phyloP scores from a whole-genome alignment of 2,888 invertebrate genomes.

The Stomorhina lunata region DNA sequence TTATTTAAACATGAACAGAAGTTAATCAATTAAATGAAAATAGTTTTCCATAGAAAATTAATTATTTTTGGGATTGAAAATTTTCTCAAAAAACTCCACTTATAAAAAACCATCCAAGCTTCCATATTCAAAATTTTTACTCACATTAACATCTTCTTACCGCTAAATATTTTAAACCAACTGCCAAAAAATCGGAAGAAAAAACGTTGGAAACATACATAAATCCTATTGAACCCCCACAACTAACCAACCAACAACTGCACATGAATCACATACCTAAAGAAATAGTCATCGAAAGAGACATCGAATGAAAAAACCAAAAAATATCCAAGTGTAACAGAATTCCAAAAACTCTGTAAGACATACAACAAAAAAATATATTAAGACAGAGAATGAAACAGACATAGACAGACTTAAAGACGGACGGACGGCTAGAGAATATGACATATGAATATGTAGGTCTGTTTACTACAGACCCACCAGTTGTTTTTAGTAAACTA shows the following conservation, averaged over 20 bases:
- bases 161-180: slow-evolving; percentile 47
- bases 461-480: slow-evolving; percentile 47
- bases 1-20: neutral
- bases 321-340: slow-evolving; percentile 43
- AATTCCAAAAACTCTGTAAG: slow-evolving; percentile 57
- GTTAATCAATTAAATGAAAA: too few species aligned
- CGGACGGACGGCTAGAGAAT: slow-evolving; percentile 23
- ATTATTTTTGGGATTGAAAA: too few species aligned
- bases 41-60: too few species aligned
- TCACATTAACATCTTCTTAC: neutral
- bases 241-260: slow-evolving; percentile 48
- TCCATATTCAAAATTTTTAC: neutral
- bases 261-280: slow-evolving; percentile 64
- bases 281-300: slow-evolving; percentile 57
- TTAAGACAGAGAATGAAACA: slow-evolving; percentile 49
- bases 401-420: slow-evolving; percentile 19
- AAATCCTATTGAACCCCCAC: slow-evolving; percentile 19
- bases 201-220: neutral
- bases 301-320: neutral
- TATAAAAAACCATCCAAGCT: neutral
- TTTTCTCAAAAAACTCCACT: neutral
- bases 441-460: slow-evolving; percentile 34
- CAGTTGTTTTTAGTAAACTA: too few species aligned
- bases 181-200: slow-evolving; percentile 41
- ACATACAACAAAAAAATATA: slow-evolving; percentile 41